Evolutionary conservation across 2,888 invertebrate genomes (phyloP).

Genomic region (Adineta ricciae): DNA sequence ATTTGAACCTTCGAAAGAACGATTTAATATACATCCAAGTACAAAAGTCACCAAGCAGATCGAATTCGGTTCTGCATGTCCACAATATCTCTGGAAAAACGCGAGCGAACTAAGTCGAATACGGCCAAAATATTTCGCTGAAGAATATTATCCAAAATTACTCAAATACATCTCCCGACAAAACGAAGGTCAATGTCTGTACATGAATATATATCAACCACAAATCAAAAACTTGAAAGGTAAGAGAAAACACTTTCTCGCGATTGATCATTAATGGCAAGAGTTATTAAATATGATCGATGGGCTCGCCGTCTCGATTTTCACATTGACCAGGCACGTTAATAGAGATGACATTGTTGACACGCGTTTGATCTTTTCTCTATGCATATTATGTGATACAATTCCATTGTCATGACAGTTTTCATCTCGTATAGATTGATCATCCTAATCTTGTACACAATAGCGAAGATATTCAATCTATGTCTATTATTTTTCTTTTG

Average conservation of each 20-base stretch:
- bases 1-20: constrained; percentile 11
- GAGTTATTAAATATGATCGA: not conserved
- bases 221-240: not conserved
- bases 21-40: not conserved
- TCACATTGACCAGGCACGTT: not conserved
- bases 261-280: not conserved
- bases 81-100: not conserved
- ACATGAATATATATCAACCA: constrained; percentile 21
- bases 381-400: not conserved
- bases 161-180: not conserved
- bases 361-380: not conserved
- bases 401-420: not conserved
- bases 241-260: not conserved
- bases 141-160: constrained; percentile 2
- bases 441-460: not conserved
- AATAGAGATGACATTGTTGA: not conserved
- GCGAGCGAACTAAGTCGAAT: not conserved
- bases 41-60: not conserved
- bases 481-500: not conserved
- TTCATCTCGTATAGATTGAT: not conserved
- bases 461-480: not conserved
- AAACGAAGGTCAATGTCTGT: constrained; percentile 15
- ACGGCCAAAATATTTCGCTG: not conserved
- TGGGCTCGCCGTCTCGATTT: not conserved
- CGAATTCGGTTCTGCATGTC: not conserved